Percentiles rank a stretch among this genome's conserved stretches.
Evolutionary conservation across 2,113 vertebrate species (phyloP).

Genomic region (Cichladusa arquata): DNA sequence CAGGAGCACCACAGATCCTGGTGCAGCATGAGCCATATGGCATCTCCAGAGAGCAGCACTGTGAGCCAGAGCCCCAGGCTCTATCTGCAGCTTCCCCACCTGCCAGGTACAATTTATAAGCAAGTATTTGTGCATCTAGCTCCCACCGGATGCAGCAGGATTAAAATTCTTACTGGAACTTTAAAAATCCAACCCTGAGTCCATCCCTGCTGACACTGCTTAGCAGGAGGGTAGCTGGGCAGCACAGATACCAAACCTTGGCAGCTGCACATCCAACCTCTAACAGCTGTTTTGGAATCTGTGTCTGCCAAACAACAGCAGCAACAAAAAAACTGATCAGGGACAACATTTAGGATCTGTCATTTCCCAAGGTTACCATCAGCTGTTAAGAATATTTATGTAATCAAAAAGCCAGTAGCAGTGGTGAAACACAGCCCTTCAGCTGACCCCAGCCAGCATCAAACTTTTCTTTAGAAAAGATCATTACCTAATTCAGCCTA

Average conservation of each 20-base stretch:
- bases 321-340: rapidly evolving
- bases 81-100: neutral
- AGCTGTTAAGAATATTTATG: neutral
- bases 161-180: neutral
- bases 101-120: neutral
- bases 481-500: neutral
- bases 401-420: neutral
- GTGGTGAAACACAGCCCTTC: neutral
- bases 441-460: neutral
- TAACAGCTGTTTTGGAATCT: neutral
- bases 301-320: neutral
- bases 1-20: neutral
- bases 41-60: rapidly evolving
- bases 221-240: neutral
- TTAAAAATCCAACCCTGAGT: neutral
- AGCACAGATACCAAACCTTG: neutral
- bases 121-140: neutral
- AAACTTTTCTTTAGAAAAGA: neutral
- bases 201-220: neutral
- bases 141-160: neutral
- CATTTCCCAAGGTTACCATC: neutral
- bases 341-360: neutral
- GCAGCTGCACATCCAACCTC: neutral
- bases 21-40: neutral
- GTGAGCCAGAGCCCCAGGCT: neutral